phyloP scores from a whole-genome alignment of 2,888 invertebrate species.

The Pediacus dermestoides region DNA sequence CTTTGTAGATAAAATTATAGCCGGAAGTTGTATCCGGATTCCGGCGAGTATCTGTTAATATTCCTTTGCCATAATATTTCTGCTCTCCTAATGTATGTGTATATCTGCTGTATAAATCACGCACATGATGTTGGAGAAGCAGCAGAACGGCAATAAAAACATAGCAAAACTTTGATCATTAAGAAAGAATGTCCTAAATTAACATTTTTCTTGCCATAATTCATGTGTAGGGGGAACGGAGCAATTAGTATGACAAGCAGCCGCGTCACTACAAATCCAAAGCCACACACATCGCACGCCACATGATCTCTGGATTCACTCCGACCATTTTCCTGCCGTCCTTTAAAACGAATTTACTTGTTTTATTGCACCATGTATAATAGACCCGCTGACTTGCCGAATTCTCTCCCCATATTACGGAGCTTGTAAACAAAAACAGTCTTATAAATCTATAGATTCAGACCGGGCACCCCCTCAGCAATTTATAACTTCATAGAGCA shows the following conservation, averaged over 20 bases:
- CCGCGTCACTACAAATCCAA: constrained; percentile 39
- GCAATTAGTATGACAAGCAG: constrained; percentile 48
- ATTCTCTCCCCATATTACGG: constrained; percentile 32
- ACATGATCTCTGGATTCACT: constrained; percentile 26
- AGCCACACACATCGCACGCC: constrained; percentile 44
- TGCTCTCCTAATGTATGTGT: no score
- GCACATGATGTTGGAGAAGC: no score
- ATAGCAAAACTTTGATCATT: constrained; percentile 36
- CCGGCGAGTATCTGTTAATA: no score
- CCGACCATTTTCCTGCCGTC: constrained; percentile 26
- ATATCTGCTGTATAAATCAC: no score
- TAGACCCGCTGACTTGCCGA: constrained; percentile 37
- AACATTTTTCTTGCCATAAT: constrained; percentile 39
- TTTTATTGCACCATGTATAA: constrained; percentile 19
- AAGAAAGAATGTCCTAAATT: constrained; percentile 41
- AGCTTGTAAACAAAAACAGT: constrained; percentile 42
- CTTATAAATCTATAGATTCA: constrained; percentile 39
- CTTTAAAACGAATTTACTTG: constrained; percentile 31
- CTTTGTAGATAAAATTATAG: no score
- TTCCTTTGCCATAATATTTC: no score
- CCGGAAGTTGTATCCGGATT: no score
- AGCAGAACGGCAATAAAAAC: no score
- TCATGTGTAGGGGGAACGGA: constrained; percentile 38
- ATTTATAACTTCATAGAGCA: constrained; percentile 47
- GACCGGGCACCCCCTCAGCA: constrained; percentile 35